Evolutionary conservation across 2,888 invertebrate species (phyloP).

Genomic region (Hemaris fuciformis): DNA sequence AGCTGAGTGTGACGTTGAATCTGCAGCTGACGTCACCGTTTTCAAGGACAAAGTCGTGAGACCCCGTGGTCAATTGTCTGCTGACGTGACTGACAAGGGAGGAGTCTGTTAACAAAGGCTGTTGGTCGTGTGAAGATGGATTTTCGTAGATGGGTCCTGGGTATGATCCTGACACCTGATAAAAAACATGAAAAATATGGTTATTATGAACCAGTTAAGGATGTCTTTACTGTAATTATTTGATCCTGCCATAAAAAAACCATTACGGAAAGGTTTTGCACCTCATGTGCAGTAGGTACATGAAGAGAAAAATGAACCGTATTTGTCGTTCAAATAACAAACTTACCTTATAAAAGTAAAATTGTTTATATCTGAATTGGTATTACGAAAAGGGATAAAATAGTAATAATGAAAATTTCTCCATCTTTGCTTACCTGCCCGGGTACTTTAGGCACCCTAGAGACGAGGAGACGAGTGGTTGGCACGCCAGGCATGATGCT

Average conservation of each 20-base stretch:
- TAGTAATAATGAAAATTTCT: no score
- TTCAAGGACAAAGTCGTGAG: constrained; percentile 58
- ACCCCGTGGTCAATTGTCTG: constrained; percentile 49
- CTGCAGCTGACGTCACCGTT: constrained; percentile 65
- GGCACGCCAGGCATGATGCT: constrained; percentile 70
- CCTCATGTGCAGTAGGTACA: no score
- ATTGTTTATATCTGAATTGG: no score
- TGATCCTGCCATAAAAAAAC: no score
- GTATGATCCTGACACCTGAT: constrained; percentile 46
- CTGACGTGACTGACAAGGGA: constrained; percentile 56
- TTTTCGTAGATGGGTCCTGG: constrained; percentile 65
- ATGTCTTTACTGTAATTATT: no score
- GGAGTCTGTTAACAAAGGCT: constrained; percentile 66
- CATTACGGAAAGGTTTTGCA: no score
- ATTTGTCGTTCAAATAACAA: no score
- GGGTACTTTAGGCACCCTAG: constrained; percentile 72
- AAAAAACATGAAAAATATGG: background rate
- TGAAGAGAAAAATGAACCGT: no score
- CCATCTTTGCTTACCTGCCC: constrained; percentile 64
- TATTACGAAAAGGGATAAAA: no score
- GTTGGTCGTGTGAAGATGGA: constrained; percentile 56
- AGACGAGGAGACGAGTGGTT: constrained; percentile 63
- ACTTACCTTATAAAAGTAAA: no score
- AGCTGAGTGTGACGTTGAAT: constrained; percentile 52
- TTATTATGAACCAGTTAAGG: background rate